Percentiles rank a stretch among this genome's conserved stretches.
These are phyloP conservation scores for Oxygymnocypris stewartii DNA, from an alignment of 2,113 vertebrate species.

Conservation along the genomic window DNA sequence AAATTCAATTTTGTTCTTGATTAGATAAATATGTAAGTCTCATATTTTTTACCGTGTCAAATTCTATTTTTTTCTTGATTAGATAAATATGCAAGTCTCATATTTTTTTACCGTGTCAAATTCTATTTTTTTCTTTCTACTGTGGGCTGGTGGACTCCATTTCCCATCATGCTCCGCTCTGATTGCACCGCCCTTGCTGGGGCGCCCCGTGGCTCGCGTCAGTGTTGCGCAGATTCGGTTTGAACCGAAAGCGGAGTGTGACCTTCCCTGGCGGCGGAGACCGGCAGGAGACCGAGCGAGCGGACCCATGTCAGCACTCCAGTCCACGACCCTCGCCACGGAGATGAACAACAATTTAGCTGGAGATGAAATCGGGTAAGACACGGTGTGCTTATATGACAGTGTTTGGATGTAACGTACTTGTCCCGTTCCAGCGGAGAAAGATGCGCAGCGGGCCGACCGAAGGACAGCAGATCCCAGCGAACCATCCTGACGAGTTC, in stretches of 20 bases:
- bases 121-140: background rate
- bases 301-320: conserved; percentile 56
- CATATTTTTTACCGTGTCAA: too few relatives aligned
- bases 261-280: conserved; percentile 78
- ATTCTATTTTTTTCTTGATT: too few relatives aligned
- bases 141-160: conserved; percentile 27
- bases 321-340: conserved; percentile 71
- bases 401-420: background rate
- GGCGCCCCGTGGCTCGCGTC: conserved; percentile 72
- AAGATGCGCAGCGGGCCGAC: conserved; percentile 37
- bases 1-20: background rate
- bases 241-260: conserved; percentile 83
- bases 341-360: conserved; percentile 91
- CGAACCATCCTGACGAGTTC: background rate
- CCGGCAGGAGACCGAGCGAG: conserved; percentile 61
- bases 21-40: too few relatives aligned
- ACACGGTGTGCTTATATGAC: background rate
- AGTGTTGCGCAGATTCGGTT: conserved; percentile 85
- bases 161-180: conserved; percentile 21
- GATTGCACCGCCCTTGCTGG: conserved; percentile 64
- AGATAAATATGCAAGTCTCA: too few relatives aligned
- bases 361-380: conserved; percentile 95
- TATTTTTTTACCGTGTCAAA: too few relatives aligned
- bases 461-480: conserved; percentile 12
- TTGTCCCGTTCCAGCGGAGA: conserved; percentile 17